Evolutionary conservation across 2,888 invertebrate species (phyloP).

Genomic region (Habrosyne pyritoides): DNA sequence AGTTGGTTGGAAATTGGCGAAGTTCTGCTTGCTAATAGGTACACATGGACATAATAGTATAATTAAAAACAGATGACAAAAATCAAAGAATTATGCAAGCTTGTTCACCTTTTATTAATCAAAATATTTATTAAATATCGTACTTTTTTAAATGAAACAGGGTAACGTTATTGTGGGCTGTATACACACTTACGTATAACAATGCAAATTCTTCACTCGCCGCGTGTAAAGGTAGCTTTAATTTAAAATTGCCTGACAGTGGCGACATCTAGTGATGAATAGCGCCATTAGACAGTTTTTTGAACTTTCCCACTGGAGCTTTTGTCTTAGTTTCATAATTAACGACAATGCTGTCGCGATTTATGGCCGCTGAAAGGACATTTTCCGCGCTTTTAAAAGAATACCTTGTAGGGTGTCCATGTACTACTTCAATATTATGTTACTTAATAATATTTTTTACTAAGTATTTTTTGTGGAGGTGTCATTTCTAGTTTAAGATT

Average conservation of each 20-base stretch:
- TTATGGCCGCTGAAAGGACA: conserved; percentile 24
- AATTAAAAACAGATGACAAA: too few species aligned
- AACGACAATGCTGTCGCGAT: conserved; percentile 28
- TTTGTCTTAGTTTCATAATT: conserved; percentile 32
- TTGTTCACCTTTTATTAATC: too few species aligned
- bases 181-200: background rate
- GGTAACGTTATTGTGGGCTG: background rate
- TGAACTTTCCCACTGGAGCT: conserved; percentile 20
- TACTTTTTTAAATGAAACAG: too few species aligned
- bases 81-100: too few species aligned
- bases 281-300: conserved; percentile 28
- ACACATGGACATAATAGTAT: too few species aligned
- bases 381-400: conserved; percentile 6
- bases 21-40: too few species aligned
- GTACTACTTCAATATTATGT: background rate
- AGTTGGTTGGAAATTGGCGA: too few species aligned
- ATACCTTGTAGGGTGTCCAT: conserved; percentile 3
- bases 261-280: conserved; percentile 35
- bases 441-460: too few species aligned
- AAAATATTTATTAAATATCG: too few species aligned
- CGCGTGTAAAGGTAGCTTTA: conserved; percentile 7
- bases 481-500: too few species aligned
- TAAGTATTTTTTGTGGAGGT: too few species aligned
- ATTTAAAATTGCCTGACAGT: conserved; percentile 10
- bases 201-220: background rate